These are phyloP conservation scores for Nasonia giraulti DNA, from an alignment of 1,140 invertebrate genomes.

Conservation along the genomic window DNA sequence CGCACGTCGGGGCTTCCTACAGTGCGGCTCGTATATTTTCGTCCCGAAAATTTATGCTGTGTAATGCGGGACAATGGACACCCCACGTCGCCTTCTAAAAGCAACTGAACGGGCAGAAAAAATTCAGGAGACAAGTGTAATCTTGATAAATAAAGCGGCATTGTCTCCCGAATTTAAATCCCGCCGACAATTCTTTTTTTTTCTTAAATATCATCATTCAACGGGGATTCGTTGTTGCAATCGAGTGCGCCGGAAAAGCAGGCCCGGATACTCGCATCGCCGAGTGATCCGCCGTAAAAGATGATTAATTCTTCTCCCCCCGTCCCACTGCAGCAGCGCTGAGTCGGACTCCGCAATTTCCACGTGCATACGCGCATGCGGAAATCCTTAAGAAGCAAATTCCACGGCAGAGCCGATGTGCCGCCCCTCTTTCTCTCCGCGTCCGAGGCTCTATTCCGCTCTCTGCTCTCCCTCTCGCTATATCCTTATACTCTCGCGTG, in stretches of 20 bases:
- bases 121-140: conserved; percentile 11
- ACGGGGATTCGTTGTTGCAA: background rate
- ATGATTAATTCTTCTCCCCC: conserved; percentile 38
- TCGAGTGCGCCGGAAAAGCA: background rate
- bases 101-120: conserved; percentile 17
- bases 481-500: conserved; percentile 28
- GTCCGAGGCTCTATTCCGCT: background rate
- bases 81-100: conserved; percentile 11
- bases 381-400: conserved; percentile 15
- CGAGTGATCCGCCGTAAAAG: conserved; percentile 37
- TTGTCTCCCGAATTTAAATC: background rate
- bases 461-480: background rate
- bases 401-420: background rate
- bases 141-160: background rate
- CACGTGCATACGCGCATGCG: background rate
- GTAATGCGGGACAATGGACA: conserved; percentile 51
- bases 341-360: conserved; percentile 1
- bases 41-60: conserved; percentile 55
- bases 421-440: background rate
- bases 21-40: conserved; percentile 46
- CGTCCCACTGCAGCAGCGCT: too few relatives aligned
- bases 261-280: conserved; percentile 27
- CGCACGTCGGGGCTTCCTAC: conserved; percentile 21
- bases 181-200: background rate
- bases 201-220: background rate